Base-by-base conservation (phyloP, 2,797 vertebrate species). In the Acipenser ruthenus region DNA sequence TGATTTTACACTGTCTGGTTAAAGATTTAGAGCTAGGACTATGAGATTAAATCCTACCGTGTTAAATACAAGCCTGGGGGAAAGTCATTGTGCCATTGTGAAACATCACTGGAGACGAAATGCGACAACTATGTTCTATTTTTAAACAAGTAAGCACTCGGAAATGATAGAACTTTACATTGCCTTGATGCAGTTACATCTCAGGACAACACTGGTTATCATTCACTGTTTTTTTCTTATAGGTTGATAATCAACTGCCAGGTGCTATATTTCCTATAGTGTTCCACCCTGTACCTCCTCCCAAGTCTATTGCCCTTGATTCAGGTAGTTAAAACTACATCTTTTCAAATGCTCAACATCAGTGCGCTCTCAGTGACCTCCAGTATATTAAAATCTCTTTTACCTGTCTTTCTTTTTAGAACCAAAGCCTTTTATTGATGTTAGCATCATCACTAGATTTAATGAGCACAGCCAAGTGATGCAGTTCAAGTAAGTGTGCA, bases 211-310 rank as follows among this genome's bases (percentile, higher is more conserved):
- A 37, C 23, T 37, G 23, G 23, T 37, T 37, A 4, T 37, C 23
- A 37, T 37, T 37, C 23, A 37, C 23, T 37, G 23, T 0, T 74
- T 73, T 73, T n/a, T n/a, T 10, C 69, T 75, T 70, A 59, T 66
- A 99, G 97, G 88, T 99, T 71, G 97, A 99, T 80, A 97, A 95
- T 80, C 96, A 99, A 47, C 84, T 99, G 62, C 88, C 93, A 6
- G 95, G 95, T 37, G 92, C 94, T 0, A 89, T 98, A 78, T 99
- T 99, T 73, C 95, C 96, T 68, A 93, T 94, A 51, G 89, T 93
- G 2, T 99, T 99, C 83, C 92, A 99, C 69, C 97, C 97, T 0
- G 96, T 99, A 37, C 85, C 91, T 59, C 97, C 95, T 79, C 96
- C 97, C 6, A 99, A 95, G 75, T 98, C 96, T 0, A 88, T 99